Evolutionary conservation across 2,888 invertebrate genomes (phyloP), one percentile per base, ranked within the genome.

Genomic region (Caenorhabditis macrosperma): DNA sequence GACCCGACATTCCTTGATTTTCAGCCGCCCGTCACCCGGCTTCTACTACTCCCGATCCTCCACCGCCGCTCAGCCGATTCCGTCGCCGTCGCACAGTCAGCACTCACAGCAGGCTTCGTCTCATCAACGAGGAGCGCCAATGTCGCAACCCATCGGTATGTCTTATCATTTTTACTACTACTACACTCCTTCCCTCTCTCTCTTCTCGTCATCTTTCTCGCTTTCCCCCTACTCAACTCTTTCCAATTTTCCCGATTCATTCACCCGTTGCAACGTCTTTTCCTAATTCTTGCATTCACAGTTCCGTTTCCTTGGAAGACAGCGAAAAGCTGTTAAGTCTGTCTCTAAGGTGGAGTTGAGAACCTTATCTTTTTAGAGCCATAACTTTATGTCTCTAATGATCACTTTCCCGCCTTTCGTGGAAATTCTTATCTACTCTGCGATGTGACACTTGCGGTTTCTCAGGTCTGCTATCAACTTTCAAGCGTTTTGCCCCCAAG

Each of bases 71-170:
- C 78, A 67, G 38, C 78, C 72, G 50, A 50, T 60, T 28, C 81
- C 81, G 33, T 71, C 72, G 10, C 80, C 80, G 15, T 80, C 80
- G 26, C 74, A 74, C 67, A 75, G 69, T 74, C 78, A 78, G 24
- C 72, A 78, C 22, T 74, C 79, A 12, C 69, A 68, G 10, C 64
- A 66, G 38, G 48, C 69, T 44, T 69, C 69, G 35, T 52, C 69
- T 35, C 63, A 57, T 55, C 77, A 68, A 35, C 44, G 69, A 71
- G 64, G 63, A 68, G 67, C 60, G 59, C 80, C 80, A 26, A 75
- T 80, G 80, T 75, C 75, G 26, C 80, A 80, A 50, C 80, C 80
- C 24, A 75, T 80, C 54, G 74, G 75, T 79, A 64, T n/a, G 74
- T 66, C 17, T 28, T 10, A 33, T 52, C 24, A 15, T 33, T 48